phyloP scores from a whole-genome alignment of 2,797 vertebrate genomes.

The Myoxocephalus aenaeus region DNA sequence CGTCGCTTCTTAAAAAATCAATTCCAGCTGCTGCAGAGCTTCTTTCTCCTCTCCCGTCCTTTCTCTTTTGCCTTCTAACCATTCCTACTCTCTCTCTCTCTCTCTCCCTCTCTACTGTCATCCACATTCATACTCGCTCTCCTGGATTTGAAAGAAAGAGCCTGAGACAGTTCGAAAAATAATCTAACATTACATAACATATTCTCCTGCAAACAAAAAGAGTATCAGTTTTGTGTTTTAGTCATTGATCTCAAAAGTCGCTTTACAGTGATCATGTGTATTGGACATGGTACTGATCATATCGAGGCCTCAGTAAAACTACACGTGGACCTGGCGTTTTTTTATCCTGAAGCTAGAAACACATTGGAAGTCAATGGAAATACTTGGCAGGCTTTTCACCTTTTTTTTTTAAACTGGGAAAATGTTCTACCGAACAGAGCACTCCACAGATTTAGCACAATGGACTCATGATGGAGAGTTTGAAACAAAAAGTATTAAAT shows the following conservation, averaged over 20 bases:
- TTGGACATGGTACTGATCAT: conserved; percentile 13
- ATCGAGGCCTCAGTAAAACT: neutral
- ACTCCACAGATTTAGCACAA: neutral
- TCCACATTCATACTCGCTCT: conserved; percentile 1
- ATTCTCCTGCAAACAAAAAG: neutral
- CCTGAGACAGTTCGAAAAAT: neutral
- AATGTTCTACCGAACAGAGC: neutral
- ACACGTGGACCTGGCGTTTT: neutral
- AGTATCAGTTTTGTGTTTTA: conserved; percentile 6
- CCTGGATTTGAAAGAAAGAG: neutral
- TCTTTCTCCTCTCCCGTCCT: conserved; percentile 39
- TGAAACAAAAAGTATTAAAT: neutral
- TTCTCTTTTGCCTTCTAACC: conserved; percentile 28
- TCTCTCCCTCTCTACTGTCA: neutral
- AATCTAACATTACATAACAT: neutral
- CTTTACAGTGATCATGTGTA: conserved; percentile 25
- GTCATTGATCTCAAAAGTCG: conserved; percentile 26
- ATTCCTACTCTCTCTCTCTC: neutral
- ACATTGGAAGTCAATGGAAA: neutral
- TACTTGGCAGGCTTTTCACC: neutral
- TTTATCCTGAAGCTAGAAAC: conserved; percentile 4
- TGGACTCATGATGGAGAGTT: neutral
- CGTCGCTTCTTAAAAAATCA: conserved; percentile 69
- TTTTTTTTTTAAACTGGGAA: neutral
- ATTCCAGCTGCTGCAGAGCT: conserved; percentile 67